Evolutionary conservation across 2,113 vertebrate genomes (phyloP), one percentile per base, ranked within the genome.

Genomic region (Sialia sialis): DNA sequence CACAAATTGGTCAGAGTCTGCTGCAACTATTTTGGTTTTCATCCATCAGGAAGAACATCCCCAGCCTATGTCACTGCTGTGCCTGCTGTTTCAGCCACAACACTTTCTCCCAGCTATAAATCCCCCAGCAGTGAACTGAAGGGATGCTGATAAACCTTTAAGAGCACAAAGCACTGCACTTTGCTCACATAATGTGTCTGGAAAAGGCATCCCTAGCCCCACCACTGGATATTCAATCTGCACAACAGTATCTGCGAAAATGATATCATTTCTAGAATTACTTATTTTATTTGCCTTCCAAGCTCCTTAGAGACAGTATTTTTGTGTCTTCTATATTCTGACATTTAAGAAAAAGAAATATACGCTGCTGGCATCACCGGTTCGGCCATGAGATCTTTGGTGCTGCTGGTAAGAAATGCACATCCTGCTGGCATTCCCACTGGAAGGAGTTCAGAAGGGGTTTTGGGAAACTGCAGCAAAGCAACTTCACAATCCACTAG

Each of bases 91-190:
- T 38, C 4, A 20, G 48, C 52, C 23, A 10, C 9, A 3, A 9
- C 41, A 66, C 43, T 26, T 41, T 49, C 46, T 23, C 51, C 26
- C 60, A 62, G 84, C 34, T n/a, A 60, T 21, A 73, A 51, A 46
- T 13, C 39, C 23, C 32, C 30, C n/a, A 36, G 39, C 8, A 43
- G 48, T 38, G 76, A 43, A 73, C 23, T 73, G 51, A 70, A 38
- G n/a, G 95, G 94, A 84, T 86, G 83, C 88, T 94, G 75, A 78
- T 67, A 81, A 96, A 96, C 52, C 6, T 93, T 93, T 84, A 91
- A 96, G 78, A 96, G 94, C 87, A 55, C 48, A 84, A 94, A 94
- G 93, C 0, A 6, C 91, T 39, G 14, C 26, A 56, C 26, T 93
- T 72, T 39, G 34, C 58, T 63, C 60, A 60, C 6, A 70, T 29